A percentile compares a stretch with the other conserved stretches of the same genome.
Conservation (phyloP, 2,113 vertebrate genomes). For the Sigmodon hispidus region DNA sequence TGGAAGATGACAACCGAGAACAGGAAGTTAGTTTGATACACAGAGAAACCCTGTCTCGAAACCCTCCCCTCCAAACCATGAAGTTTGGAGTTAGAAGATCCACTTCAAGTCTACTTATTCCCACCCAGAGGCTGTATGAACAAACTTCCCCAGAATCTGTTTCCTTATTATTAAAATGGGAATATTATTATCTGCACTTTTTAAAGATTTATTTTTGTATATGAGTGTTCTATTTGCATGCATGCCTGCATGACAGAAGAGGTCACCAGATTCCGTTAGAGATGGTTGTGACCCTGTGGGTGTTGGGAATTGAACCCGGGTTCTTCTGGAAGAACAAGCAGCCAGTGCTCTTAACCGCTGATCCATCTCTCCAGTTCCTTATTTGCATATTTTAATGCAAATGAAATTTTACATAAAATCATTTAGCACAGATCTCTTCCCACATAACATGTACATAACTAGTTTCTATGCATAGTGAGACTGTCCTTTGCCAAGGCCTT, state of each 20-base stretch:
- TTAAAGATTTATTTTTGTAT: too few species aligned
- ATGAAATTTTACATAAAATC: neutral
- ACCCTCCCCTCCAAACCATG: neutral
- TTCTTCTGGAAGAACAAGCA: too few species aligned
- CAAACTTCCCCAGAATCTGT: neutral
- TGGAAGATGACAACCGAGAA: neutral
- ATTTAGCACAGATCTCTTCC: neutral
- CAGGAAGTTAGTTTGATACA: neutral
- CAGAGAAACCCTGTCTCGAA: too few species aligned
- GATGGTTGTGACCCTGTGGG: too few species aligned
- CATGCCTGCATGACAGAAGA: too few species aligned
- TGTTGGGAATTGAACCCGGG: too few species aligned
- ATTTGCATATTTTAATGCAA: neutral
- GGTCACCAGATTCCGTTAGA: too few species aligned
- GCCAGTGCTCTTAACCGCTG: too few species aligned
- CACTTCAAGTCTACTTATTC: neutral
- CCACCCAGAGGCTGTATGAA: neutral
- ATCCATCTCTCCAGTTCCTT: too few species aligned
- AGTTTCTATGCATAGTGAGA: neutral
- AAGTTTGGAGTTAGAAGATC: neutral
- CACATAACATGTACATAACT: neutral
- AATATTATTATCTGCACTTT: neutral
- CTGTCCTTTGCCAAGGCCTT: neutral
- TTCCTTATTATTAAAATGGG: neutral
- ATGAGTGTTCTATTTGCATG: too few species aligned